Conservation (phyloP, 2,113 vertebrate species). For the Mastomys coucha region DNA sequence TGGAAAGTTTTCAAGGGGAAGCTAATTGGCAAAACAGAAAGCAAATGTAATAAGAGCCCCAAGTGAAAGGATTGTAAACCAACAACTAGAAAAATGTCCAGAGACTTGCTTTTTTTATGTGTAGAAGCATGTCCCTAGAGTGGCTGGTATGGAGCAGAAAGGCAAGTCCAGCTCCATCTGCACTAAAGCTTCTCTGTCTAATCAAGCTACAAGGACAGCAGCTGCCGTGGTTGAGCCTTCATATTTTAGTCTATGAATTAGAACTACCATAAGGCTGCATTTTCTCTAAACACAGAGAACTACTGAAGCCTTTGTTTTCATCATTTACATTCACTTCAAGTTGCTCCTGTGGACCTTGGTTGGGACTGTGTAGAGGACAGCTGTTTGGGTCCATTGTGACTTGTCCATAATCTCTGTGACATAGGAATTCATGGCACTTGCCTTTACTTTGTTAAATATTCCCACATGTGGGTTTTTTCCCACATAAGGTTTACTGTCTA, state of each 20-base stretch:
- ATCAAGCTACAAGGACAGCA: rapidly evolving
- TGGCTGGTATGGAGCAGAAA: background rate
- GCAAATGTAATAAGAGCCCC: slow-evolving; percentile 54
- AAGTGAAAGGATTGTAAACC: slow-evolving; percentile 16
- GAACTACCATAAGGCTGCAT: too few species aligned
- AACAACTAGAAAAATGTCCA: background rate
- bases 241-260: background rate
- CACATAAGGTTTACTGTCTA: background rate
- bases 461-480: background rate
- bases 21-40: slow-evolving; percentile 57
- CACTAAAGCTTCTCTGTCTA: background rate
- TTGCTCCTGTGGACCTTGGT: background rate
- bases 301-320: background rate
- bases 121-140: background rate
- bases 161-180: background rate
- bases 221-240: background rate
- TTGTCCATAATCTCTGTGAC: background rate
- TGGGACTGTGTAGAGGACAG: background rate
- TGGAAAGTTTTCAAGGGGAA: slow-evolving; percentile 68
- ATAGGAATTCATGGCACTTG: background rate
- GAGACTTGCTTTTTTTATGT: background rate
- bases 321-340: background rate
- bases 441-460: background rate
- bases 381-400: rapidly evolving
- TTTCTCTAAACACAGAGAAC: background rate